phyloP scores from a whole-genome alignment of 2,113 vertebrate species.

The Pardalotus punctatus region DNA sequence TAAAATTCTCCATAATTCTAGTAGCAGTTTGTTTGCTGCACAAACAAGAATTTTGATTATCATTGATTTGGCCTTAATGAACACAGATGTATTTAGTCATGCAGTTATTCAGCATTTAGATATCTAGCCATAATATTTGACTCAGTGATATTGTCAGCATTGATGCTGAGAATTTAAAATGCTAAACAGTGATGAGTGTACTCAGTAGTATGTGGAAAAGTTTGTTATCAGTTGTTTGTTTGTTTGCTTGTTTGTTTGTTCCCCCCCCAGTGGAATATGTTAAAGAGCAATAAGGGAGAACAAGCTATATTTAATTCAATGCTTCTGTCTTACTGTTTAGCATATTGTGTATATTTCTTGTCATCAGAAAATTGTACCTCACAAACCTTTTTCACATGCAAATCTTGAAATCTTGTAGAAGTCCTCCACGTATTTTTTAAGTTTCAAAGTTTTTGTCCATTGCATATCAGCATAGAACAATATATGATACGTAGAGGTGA shows the following conservation, averaged over 20 bases:
- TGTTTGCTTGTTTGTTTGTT: accelerated
- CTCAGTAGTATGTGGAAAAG: neutral
- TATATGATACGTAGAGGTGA: neutral
- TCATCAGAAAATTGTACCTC: neutral
- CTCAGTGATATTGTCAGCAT: neutral
- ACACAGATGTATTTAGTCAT: slow-evolving; percentile 1
- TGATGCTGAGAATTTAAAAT: neutral
- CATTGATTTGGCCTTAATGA: slow-evolving; percentile 8
- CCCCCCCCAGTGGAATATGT: accelerated
- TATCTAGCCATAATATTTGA: slow-evolving; percentile 23
- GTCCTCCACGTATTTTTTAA: neutral
- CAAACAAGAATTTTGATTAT: neutral
- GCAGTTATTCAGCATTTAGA: neutral
- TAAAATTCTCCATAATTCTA: neutral
- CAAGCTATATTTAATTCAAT: neutral
- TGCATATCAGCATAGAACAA: neutral
- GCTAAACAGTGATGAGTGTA: neutral
- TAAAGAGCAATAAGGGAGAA: neutral
- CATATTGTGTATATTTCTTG: neutral
- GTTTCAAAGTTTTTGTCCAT: neutral
- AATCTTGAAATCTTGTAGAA: neutral
- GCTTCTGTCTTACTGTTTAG: neutral
- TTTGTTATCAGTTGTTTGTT: neutral
- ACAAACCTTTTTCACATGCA: neutral
- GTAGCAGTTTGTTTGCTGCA: neutral